A percentile compares a stretch with the other conserved stretches of the same genome.
phyloP scores from a whole-genome alignment of 1,140 invertebrate species.

The Metopolophium dirhodum region DNA sequence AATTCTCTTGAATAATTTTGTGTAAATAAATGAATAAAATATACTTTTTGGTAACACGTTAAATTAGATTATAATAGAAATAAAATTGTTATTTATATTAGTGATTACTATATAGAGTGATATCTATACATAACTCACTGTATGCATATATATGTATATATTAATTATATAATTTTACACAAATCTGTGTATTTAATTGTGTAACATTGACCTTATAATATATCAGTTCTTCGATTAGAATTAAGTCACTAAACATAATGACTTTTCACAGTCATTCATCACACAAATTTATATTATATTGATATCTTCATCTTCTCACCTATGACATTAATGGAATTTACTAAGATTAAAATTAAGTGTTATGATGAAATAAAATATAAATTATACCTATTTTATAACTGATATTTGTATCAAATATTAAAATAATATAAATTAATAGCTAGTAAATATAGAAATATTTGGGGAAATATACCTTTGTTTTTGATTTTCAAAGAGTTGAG shows the following conservation, averaged over 20 bases:
- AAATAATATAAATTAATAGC: neutral
- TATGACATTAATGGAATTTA: neutral
- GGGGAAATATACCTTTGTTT: neutral
- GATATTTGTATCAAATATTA: neutral
- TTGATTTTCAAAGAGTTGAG: neutral
- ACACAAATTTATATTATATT: slow-evolving; percentile 28
- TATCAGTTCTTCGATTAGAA: neutral
- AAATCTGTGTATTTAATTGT: neutral
- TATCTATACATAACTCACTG: no score
- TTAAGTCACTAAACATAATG: neutral
- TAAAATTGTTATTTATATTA: neutral
- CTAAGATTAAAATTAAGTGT: neutral
- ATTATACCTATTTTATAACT: neutral
- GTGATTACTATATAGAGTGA: neutral
- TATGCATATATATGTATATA: neutral
- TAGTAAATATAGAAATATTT: neutral
- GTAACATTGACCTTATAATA: neutral
- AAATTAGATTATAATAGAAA: neutral
- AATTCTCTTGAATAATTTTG: neutral
- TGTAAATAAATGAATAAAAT: neutral
- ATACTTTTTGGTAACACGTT: neutral
- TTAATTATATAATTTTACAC: neutral
- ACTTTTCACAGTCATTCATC: neutral
- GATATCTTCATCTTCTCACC: slow-evolving; percentile 33
- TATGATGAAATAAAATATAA: neutral